Conservation (phyloP, 2,113 vertebrate species). For the Picathartes gymnocephalus region DNA sequence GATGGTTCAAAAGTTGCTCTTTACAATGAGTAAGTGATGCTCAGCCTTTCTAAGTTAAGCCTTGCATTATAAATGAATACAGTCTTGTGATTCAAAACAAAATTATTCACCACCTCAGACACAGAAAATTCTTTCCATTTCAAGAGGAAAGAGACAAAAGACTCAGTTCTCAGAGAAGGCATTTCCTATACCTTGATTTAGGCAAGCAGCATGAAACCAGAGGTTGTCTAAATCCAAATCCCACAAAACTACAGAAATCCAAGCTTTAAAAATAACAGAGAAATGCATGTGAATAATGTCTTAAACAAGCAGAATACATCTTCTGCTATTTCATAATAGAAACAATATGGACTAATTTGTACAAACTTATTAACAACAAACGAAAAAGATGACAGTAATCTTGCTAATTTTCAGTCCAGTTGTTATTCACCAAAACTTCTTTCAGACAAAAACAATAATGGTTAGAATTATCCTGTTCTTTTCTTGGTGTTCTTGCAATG, state of each 20-base stretch:
- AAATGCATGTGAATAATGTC: background rate
- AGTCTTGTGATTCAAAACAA: background rate
- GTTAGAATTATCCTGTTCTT: background rate
- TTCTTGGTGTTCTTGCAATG: background rate
- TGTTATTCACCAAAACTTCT: background rate
- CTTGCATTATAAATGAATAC: background rate
- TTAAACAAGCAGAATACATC: background rate
- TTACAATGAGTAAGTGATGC: background rate
- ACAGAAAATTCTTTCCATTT: background rate
- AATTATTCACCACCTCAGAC: background rate
- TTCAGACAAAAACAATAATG: background rate
- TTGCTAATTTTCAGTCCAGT: background rate
- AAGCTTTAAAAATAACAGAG: background rate
- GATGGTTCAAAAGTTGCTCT: background rate
- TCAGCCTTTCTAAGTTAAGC: background rate
- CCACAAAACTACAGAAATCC: background rate
- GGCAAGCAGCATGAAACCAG: background rate
- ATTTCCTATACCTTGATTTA: background rate
- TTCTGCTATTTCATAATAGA: background rate
- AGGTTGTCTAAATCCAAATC: background rate
- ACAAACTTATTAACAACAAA: background rate
- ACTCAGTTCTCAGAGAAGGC: background rate
- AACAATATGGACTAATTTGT: background rate
- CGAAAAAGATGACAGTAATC: background rate
- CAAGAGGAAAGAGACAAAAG: background rate